A percentile compares a stretch with the other conserved stretches of the same genome.
Evolutionary conservation across 2,888 invertebrate genomes (phyloP).

Genomic region (Malthinus flaveolus): DNA sequence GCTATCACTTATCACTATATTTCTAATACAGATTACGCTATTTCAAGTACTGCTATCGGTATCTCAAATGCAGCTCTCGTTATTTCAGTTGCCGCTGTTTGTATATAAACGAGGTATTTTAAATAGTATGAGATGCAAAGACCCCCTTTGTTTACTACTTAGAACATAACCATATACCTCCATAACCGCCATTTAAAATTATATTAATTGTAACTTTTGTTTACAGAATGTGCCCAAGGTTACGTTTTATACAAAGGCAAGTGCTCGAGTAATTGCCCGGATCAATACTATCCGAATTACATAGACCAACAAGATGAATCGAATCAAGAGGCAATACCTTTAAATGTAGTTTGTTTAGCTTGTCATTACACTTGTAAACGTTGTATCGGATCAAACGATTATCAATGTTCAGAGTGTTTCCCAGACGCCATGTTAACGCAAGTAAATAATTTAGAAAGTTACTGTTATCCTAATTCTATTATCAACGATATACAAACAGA

Average conservation of each 20-base stretch:
- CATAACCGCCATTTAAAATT: slow-evolving; percentile 13
- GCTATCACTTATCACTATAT: too few relatives aligned
- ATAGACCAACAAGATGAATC: slow-evolving; percentile 33
- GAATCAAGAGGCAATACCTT: slow-evolving; percentile 7
- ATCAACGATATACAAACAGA: slow-evolving; percentile 35
- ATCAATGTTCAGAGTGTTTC: slow-evolving; percentile 70
- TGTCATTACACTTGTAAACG: slow-evolving; percentile 78
- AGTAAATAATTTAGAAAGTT: slow-evolving; percentile 46
- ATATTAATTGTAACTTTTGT: slow-evolving; percentile 54
- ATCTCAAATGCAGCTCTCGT: too few relatives aligned
- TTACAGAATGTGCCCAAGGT: slow-evolving; percentile 69
- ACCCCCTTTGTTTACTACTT: too few relatives aligned
- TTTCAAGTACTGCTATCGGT: too few relatives aligned
- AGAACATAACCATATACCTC: too few relatives aligned
- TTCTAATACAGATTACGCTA: too few relatives aligned
- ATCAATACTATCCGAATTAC: slow-evolving; percentile 44
- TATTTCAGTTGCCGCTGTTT: too few relatives aligned
- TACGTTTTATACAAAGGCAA: slow-evolving; percentile 63
- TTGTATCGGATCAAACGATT: slow-evolving; percentile 70
- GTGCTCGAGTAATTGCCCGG: slow-evolving; percentile 62
- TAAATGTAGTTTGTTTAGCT: slow-evolving; percentile 56
- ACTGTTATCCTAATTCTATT: slow-evolving; percentile 47
- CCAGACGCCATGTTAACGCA: slow-evolving; percentile 64
- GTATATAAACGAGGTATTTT: too few relatives aligned
- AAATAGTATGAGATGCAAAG: too few relatives aligned